Evolutionary conservation across 2,113 vertebrate genomes (phyloP).

Genomic region (Cariama cristata): DNA sequence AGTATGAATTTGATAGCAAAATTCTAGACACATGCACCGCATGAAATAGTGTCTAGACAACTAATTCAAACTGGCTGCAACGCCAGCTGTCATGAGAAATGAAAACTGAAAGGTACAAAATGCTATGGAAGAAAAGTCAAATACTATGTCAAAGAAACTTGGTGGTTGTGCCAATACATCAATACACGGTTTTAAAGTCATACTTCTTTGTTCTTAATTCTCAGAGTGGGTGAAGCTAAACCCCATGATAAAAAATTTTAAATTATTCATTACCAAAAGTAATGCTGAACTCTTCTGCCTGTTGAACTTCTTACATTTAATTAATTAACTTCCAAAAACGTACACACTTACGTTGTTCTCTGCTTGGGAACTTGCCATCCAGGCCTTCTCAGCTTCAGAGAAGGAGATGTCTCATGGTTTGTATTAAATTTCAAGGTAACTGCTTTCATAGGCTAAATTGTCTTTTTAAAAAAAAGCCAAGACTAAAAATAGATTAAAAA

Average conservation of each 20-base stretch:
- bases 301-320: not conserved
- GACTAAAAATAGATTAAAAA: not conserved
- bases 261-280: not conserved
- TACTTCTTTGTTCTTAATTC: not conserved
- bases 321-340: not conserved
- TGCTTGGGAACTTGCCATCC: not conserved
- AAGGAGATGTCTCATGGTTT: not conserved
- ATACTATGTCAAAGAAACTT: not conserved
- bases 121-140: not conserved
- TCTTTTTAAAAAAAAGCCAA: not conserved
- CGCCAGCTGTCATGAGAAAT: not conserved
- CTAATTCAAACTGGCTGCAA: not conserved
- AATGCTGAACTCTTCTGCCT: not conserved
- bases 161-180: rapidly evolving
- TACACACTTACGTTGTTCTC: not conserved
- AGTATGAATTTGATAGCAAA: not conserved
- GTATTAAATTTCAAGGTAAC: not conserved
- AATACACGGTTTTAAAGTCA: not conserved
- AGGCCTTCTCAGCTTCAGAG: not conserved
- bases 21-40: not conserved
- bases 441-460: not conserved
- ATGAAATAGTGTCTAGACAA: not conserved
- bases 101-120: not conserved
- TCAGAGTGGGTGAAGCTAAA: not conserved
- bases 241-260: not conserved